A percentile compares a stretch with the other conserved stretches of the same genome.
These are phyloP conservation scores for Natator depressus DNA, from an alignment of 2,113 vertebrate genomes.

Conservation along the genomic window DNA sequence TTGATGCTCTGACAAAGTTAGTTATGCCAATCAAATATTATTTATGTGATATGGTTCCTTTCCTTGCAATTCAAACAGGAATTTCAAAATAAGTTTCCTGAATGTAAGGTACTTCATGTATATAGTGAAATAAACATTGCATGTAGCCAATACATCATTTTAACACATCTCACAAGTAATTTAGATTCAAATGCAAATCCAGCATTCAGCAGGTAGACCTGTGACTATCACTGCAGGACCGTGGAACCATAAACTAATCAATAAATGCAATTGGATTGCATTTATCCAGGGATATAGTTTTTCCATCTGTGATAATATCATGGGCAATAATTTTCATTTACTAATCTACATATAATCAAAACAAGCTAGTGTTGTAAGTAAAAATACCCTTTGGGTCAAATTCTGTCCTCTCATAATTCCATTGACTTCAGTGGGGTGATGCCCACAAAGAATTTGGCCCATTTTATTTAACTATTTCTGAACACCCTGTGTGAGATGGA, in stretches of 20 bases:
- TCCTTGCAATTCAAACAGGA: not conserved
- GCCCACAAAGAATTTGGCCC: not conserved
- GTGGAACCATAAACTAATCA: not conserved
- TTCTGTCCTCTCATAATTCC: not conserved
- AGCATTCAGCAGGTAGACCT: not conserved
- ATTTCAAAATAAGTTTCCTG: not conserved
- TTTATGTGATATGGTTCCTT: not conserved
- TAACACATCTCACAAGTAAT: not conserved
- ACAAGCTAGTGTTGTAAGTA: not conserved
- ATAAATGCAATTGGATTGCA: not conserved
- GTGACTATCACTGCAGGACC: not conserved
- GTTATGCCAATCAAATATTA: not conserved
- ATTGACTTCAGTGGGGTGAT: not conserved
- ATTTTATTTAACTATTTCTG: not conserved
- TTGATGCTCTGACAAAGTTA: not conserved
- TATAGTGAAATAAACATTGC: not conserved
- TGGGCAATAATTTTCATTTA: not conserved
- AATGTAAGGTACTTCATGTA: not conserved
- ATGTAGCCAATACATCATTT: not conserved
- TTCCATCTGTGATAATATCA: not conserved
- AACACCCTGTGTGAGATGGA: not conserved
- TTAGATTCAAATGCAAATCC: not conserved
- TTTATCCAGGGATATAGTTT: not conserved
- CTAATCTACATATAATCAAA: not conserved
- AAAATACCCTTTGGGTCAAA: not conserved